Percentiles rank a stretch among this genome's conserved stretches.
These are phyloP conservation scores for Drosophila macrospina DNA, from an alignment of 2,888 invertebrate species.

Conservation along the genomic window DNA sequence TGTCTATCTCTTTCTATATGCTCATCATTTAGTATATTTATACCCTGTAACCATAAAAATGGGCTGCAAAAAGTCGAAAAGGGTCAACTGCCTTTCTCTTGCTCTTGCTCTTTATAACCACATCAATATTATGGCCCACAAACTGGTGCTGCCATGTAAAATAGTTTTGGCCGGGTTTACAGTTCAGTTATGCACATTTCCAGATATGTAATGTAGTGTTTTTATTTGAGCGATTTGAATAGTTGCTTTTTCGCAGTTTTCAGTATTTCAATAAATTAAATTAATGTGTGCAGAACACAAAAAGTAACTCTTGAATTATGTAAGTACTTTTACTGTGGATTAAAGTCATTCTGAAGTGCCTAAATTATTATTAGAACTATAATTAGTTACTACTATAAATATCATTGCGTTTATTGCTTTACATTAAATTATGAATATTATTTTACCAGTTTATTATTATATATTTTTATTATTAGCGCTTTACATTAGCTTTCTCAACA, in stretches of 20 bases:
- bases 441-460: too few relatives aligned
- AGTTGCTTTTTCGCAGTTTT: background rate
- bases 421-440: too few relatives aligned
- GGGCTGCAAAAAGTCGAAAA: conserved; percentile 4
- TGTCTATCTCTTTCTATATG: conserved; percentile 5
- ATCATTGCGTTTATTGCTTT: too few relatives aligned
- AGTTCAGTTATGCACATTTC: background rate
- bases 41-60: conserved; percentile 25
- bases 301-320: too few relatives aligned
- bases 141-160: background rate
- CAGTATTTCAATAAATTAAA: background rate
- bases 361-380: background rate
- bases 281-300: background rate
- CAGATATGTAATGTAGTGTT: background rate
- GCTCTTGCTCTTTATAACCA: background rate
- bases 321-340: too few relatives aligned
- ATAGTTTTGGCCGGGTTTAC: conserved; percentile 15
- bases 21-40: conserved; percentile 25
- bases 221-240: background rate
- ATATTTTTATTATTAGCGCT: too few relatives aligned
- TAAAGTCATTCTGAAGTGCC: too few relatives aligned
- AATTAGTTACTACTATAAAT: too few relatives aligned
- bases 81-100: background rate
- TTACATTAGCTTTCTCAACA: too few relatives aligned
- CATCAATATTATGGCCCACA: conserved; percentile 3